phyloP scores from a whole-genome alignment of 1,140 invertebrate species.

The Heliconius nattereri region DNA sequence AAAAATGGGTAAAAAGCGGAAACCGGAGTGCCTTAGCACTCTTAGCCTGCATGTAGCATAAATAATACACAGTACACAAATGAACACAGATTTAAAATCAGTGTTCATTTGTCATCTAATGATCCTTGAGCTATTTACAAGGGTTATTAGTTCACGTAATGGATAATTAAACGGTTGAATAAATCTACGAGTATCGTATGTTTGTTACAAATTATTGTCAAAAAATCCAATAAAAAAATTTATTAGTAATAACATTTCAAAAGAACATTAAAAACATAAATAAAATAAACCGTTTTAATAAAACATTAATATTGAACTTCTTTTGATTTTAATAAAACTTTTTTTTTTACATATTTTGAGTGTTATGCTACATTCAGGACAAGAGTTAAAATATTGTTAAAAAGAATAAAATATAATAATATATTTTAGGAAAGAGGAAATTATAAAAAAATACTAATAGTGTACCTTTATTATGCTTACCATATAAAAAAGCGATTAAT shows the following conservation, averaged over 20 bases:
- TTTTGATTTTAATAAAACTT: too few relatives aligned
- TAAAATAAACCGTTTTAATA: background rate
- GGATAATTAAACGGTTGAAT: constrained; percentile 8
- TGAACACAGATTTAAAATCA: background rate
- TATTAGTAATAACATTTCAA: too few relatives aligned
- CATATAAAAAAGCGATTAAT: background rate
- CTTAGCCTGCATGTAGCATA: background rate
- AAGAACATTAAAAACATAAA: background rate
- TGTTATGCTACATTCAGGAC: too few relatives aligned
- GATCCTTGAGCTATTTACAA: background rate
- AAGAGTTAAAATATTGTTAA: background rate
- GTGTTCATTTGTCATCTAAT: background rate
- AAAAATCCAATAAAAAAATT: background rate
- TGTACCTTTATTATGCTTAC: background rate
- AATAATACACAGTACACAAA: background rate
- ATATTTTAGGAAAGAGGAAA: background rate
- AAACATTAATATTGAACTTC: too few relatives aligned
- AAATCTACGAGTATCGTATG: background rate
- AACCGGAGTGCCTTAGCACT: background rate
- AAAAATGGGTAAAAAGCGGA: background rate
- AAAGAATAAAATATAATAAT: background rate
- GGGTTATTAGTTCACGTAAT: constrained; percentile 13
- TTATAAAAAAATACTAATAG: background rate
- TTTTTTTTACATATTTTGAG: too few relatives aligned
- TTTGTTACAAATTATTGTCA: background rate